phyloP scores from a whole-genome alignment of 1,140 invertebrate genomes.

The Geopemphigus sp. region DNA sequence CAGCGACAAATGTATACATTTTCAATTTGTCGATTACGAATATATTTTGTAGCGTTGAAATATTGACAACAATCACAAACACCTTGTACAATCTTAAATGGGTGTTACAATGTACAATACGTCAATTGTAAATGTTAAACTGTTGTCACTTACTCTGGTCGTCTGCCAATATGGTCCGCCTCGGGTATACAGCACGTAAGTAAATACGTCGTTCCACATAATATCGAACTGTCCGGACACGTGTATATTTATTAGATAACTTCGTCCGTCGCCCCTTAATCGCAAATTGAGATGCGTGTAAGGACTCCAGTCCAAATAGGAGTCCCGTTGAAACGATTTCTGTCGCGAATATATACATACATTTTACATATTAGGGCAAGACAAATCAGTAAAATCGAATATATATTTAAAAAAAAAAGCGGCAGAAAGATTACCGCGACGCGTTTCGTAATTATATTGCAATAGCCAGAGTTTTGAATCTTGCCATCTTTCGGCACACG shows the following conservation, averaged over 20 bases:
- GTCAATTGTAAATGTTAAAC: too few relatives aligned
- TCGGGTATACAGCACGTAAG: constrained; percentile 81
- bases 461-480: constrained; percentile 73
- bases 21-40: too few relatives aligned
- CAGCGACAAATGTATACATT: too few relatives aligned
- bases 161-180: constrained; percentile 97
- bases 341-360: constrained; percentile 58
- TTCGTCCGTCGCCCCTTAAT: constrained; percentile 86
- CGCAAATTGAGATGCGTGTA: constrained; percentile 84
- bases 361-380: too few relatives aligned
- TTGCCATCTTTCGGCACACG: constrained; percentile 76
- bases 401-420: too few relatives aligned
- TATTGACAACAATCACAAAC: too few relatives aligned
- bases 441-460: constrained; percentile 68
- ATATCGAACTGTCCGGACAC: constrained; percentile 72
- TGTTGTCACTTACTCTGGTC: constrained; percentile 68
- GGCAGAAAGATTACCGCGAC: constrained; percentile 59
- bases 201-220: constrained; percentile 79
- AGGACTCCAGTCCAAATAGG: constrained; percentile 68
- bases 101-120: too few relatives aligned
- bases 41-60: too few relatives aligned
- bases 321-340: constrained; percentile 79
- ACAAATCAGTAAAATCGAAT: too few relatives aligned
- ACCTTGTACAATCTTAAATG: too few relatives aligned
- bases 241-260: constrained; percentile 77